Evolutionary conservation across 1,140 invertebrate genomes (phyloP), one percentile per base, ranked within the genome.

Genomic region (Penaeus chinensis): DNA sequence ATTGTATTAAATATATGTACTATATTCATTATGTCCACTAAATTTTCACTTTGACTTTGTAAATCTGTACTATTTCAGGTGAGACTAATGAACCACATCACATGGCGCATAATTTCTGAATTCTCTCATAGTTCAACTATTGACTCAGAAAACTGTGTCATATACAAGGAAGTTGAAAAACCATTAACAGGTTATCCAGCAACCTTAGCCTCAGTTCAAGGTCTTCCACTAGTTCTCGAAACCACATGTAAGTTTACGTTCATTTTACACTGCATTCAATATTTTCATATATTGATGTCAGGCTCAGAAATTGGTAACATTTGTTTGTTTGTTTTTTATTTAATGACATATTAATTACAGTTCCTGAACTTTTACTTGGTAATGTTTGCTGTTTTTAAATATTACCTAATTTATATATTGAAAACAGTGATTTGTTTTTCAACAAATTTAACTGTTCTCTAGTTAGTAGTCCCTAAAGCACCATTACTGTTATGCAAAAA

Each of bases 71-170:
- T n/a, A 61, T 74, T 69, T 19, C 69, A 87, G 85, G 89, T 93
- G 27, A 90, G 92, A 22, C 81, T 93, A 13, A 89, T 93, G 76
- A 93, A 93, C 90, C 91, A 93, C 88, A 91, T 93, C 10, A 93
- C 92, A 54, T 93, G 93, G 93, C 92, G 92, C 63, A 91, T 91
- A 20, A 90, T 93, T 24, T 89, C 90, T 42, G 91, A 91, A 47
- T 90, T 91, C 79, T 76, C 71, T n/a, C 92, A 92, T 87, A 90
- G 90, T 32, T n/a, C 85, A 0, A 89, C 77, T 24, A 69, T 91
- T 22, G 71, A 80, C 24, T 60, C 78, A 61, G 69, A 60, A 32
- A 37, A 27, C 0, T n/a, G 37, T n/a, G 24, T 47, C 19, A 78
- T 89, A 7, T 89, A 82, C 62, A 76, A 71, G 42, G 88, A 89